Base-by-base conservation (phyloP, 2,113 vertebrate genomes). In the Rhabdomys dilectus region DNA sequence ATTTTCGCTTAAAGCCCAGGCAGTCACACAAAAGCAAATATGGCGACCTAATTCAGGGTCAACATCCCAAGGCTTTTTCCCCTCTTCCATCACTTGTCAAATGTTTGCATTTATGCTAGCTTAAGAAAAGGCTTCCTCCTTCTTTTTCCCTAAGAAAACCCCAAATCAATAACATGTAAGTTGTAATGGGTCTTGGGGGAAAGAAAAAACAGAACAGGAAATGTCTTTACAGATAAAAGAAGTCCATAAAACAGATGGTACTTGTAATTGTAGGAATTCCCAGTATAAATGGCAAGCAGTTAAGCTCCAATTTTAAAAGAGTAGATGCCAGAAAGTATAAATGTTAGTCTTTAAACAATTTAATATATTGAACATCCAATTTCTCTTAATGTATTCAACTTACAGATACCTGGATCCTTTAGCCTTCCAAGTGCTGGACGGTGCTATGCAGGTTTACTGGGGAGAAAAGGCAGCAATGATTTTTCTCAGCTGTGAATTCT, bases 151-250 rank as follows among this genome's bases (percentile, higher is more conserved):
- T 8, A 53, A 39, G 26, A 91, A 91, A 94, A 93, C 42, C 42
- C 87, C 53, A 89, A 89, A 86, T 80, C 66, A 80, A 89, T 16
- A 94, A 24, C 42, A 73, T 97, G 93, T 93, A 98, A 98, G 70
- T 80, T 88, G 64, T 96, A 96, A 97, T 75, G 78, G 64, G 88
- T 86, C 92, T 97, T 86, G 68, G 87, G 62, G 96, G 97, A 97
- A 97, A 95, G 95, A 92, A 93, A 97, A 97, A 96, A 90, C 93
- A 98, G 98, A 98, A 96, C 97, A 98, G 98, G 98, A 99, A 98
- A 98, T 98, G 94, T 98, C 96, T 98, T 68, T 97, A 93, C 58
- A 98, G 97, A 98, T 98, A 98, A 98, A 98, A 97, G 96, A 98
- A 98, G 97, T 48, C 97, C 98, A 95, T 51, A 96, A 97, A 98